These are phyloP conservation scores for Peribatodes rhomboidaria DNA, from an alignment of 2,888 invertebrate genomes.

Conservation along the genomic window DNA sequence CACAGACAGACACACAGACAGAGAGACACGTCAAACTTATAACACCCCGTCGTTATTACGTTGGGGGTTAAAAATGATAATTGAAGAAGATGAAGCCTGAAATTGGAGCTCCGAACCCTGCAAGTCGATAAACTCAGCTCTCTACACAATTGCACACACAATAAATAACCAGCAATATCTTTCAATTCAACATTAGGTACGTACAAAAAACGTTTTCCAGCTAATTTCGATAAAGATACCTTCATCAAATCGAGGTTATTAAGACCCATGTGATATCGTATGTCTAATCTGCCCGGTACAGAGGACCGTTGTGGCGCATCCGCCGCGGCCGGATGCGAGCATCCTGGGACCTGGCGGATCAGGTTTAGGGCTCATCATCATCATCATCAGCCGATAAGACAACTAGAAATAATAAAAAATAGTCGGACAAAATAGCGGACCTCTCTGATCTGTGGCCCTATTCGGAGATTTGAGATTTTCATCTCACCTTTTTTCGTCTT, in stretches of 20 bases:
- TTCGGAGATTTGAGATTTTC: too few species aligned
- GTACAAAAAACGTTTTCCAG: neutral
- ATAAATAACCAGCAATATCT: neutral
- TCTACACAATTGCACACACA: neutral
- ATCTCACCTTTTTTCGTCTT: too few species aligned
- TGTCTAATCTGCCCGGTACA: constrained; percentile 43
- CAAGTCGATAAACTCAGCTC: neutral
- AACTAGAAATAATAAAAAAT: too few species aligned
- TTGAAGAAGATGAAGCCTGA: too few species aligned
- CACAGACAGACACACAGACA: too few species aligned
- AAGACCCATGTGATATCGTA: constrained; percentile 20
- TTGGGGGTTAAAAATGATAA: too few species aligned
- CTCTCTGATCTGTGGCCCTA: too few species aligned
- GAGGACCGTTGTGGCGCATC: constrained; percentile 62
- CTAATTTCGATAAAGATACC: constrained; percentile 16
- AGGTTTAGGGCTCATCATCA: constrained; percentile 26
- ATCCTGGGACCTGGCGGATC: constrained; percentile 53
- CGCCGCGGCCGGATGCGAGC: constrained; percentile 60
- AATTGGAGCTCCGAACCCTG: too few species aligned
- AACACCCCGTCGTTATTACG: too few species aligned
- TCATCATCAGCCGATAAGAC: neutral
- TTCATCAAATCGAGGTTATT: constrained; percentile 37
- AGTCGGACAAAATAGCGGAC: too few species aligned
- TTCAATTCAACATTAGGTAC: neutral
- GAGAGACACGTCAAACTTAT: too few species aligned